Conservation (phyloP, 2,888 invertebrate species). For the Disparrhopalites patrizii region DNA sequence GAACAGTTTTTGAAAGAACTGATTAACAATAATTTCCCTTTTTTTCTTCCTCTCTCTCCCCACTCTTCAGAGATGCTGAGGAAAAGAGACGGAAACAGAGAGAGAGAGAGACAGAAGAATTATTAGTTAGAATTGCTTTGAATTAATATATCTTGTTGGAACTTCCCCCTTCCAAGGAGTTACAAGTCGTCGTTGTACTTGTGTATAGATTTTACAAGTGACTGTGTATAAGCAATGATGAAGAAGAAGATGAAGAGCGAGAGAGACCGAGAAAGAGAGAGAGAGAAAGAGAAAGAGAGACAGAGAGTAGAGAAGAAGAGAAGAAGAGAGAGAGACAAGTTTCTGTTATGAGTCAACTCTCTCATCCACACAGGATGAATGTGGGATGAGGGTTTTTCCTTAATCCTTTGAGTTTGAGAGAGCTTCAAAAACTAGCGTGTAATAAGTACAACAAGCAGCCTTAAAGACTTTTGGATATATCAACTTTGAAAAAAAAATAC, state of each 20-base stretch:
- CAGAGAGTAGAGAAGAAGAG: too few species aligned
- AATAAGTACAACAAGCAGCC: neutral
- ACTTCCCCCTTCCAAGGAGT: neutral
- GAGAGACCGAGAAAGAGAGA: neutral
- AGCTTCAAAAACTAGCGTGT: constrained; percentile 12
- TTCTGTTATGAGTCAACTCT: too few species aligned
- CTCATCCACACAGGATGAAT: too few species aligned
- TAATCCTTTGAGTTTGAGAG: constrained; percentile 12
- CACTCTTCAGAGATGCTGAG: neutral
- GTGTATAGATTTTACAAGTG: too few species aligned
- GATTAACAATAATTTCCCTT: neutral
- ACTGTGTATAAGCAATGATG: too few species aligned
- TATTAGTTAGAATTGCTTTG: constrained; percentile 22
- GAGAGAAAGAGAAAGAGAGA: neutral
- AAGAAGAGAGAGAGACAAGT: too few species aligned
- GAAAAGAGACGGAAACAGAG: constrained; percentile 10
- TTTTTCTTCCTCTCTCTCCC: neutral
- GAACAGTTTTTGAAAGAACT: neutral
- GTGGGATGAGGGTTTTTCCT: constrained; percentile 17
- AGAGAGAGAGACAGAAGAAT: constrained; percentile 15
- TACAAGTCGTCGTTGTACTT: too few species aligned
- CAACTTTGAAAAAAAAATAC: too few species aligned
- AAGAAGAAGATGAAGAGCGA: too few species aligned
- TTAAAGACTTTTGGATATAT: too few species aligned
- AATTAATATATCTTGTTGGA: constrained; percentile 12